Evolutionary conservation across 1,140 invertebrate genomes (phyloP).

Genomic region (Episyrphus balteatus): DNA sequence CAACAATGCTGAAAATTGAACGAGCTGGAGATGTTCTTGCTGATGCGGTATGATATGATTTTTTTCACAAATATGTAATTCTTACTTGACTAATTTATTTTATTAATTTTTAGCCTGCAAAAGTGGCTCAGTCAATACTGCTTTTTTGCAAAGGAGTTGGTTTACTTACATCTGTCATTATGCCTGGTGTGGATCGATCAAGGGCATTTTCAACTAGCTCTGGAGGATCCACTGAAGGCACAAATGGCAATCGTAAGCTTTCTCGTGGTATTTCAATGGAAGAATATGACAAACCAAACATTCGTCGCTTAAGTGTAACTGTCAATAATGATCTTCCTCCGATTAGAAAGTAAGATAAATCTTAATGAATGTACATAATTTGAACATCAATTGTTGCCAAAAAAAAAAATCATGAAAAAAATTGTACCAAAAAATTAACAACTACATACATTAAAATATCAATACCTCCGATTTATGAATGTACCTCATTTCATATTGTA

Average conservation of each 20-base stretch:
- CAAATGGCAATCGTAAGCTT: conserved; percentile 38
- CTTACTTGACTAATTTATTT: not conserved
- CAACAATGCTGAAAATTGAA: conserved; percentile 73
- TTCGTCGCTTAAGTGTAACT: conserved; percentile 59
- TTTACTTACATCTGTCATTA: conserved; percentile 57
- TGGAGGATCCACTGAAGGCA: conserved; percentile 34
- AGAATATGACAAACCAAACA: conserved; percentile 69
- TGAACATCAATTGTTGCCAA: too few relatives aligned
- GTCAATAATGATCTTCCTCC: conserved; percentile 32
- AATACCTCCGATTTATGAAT: too few relatives aligned
- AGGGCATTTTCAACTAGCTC: conserved; percentile 46
- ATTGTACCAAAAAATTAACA: too few relatives aligned
- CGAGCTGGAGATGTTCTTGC: conserved; percentile 66
- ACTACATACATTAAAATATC: too few relatives aligned
- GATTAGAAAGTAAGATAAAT: conserved; percentile 25
- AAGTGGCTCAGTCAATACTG: conserved; percentile 66
- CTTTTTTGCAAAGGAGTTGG: conserved; percentile 75
- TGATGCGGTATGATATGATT: conserved; percentile 52
- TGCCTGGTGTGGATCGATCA: conserved; percentile 56
- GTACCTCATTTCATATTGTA: too few relatives aligned
- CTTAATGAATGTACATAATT: not conserved
- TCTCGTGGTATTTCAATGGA: conserved; percentile 67
- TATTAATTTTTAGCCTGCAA: conserved; percentile 53
- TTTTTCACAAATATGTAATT: not conserved
- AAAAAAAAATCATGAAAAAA: too few relatives aligned